Evolutionary conservation across 2,113 vertebrate species (phyloP).

Genomic region (Mirza zaza): DNA sequence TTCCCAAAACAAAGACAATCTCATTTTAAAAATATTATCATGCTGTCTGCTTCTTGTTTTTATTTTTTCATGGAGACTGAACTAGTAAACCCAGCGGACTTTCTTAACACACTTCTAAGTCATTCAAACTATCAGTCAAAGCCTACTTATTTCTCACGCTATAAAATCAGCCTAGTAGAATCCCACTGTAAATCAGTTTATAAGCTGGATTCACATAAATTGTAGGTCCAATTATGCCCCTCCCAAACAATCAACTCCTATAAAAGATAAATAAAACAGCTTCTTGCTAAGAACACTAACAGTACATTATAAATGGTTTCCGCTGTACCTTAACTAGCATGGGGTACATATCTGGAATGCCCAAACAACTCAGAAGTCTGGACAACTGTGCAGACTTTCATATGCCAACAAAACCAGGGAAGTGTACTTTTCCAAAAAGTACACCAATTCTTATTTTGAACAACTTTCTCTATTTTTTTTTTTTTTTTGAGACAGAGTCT

Average conservation of each 20-base stretch:
- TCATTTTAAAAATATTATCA: background rate
- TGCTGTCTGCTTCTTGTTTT: background rate
- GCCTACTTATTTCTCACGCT: background rate
- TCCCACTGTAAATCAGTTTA: background rate
- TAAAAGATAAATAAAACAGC: background rate
- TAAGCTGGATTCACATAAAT: background rate
- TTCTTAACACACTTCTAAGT: background rate
- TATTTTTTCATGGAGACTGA: background rate
- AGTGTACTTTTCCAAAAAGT: background rate
- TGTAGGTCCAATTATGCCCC: background rate
- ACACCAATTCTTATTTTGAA: background rate
- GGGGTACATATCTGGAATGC: background rate
- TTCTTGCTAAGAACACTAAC: background rate
- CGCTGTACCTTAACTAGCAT: background rate
- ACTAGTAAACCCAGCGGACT: background rate
- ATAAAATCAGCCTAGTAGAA: background rate
- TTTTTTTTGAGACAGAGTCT: background rate
- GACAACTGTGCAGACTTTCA: background rate
- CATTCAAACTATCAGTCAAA: conserved; percentile 14
- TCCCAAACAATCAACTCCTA: background rate
- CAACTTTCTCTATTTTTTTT: background rate
- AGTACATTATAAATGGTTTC: background rate
- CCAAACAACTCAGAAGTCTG: background rate
- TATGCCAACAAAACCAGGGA: background rate
- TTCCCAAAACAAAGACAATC: conserved; percentile 13